Percentiles rank a stretch among this genome's conserved stretches.
phyloP scores from a whole-genome alignment of 53 echinoderm and acorn worm species.

The Pentamera pediparva region DNA sequence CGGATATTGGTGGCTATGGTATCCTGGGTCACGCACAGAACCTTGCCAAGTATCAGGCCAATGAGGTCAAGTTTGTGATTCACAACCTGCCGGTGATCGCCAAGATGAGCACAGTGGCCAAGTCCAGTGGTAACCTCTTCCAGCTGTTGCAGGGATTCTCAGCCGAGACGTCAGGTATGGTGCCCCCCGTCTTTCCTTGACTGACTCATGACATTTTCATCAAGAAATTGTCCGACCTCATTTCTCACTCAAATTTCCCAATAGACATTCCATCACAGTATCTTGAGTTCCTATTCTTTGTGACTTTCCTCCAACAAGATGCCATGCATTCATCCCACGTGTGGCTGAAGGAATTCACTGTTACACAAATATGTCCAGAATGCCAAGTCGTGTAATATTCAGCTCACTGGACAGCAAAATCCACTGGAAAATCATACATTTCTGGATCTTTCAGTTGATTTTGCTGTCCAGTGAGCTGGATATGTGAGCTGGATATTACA shows the following conservation, averaged over 20 bases:
- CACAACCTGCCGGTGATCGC: slow-evolving; percentile 96
- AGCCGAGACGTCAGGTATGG: slow-evolving; percentile 84
- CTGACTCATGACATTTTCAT: too few relatives aligned
- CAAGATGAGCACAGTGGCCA: slow-evolving; percentile 88
- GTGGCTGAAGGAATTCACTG: too few relatives aligned
- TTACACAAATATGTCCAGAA: too few relatives aligned
- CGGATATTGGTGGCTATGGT: slow-evolving; percentile 91
- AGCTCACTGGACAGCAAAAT: too few relatives aligned
- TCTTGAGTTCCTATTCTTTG: background rate
- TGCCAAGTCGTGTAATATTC: too few relatives aligned
- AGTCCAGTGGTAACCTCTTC: slow-evolving; percentile 78
- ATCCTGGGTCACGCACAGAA: slow-evolving; percentile 90
- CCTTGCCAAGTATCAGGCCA: slow-evolving; percentile 60
- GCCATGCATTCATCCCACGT: too few relatives aligned
- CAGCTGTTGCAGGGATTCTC: slow-evolving; percentile 88
- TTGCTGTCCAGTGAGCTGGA: too few relatives aligned
- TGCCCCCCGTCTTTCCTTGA: background rate
- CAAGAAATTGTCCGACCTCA: too few relatives aligned
- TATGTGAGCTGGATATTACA: too few relatives aligned
- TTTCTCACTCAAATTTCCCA: background rate
- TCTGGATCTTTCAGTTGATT: too few relatives aligned
- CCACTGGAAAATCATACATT: too few relatives aligned
- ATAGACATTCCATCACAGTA: background rate
- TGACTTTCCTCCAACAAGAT: too few relatives aligned
- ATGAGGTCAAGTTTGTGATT: slow-evolving; percentile 87